A percentile compares a stretch with the other conserved stretches of the same genome.
phyloP scores from a whole-genome alignment of 2,888 invertebrate species.

The Tryphoninae sp. region DNA sequence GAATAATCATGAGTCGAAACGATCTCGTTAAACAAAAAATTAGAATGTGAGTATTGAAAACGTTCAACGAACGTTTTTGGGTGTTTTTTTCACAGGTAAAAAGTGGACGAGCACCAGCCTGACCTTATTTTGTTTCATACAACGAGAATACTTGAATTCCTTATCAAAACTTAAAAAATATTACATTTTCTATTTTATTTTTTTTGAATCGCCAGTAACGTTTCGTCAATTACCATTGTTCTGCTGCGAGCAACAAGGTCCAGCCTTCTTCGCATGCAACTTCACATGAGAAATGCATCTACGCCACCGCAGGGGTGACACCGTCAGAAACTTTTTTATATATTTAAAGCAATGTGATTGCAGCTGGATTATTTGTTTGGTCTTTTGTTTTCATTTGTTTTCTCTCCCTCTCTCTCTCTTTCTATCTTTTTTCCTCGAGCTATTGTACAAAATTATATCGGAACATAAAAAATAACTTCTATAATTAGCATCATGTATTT shows the following conservation, averaged over 20 bases:
- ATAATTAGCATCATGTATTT: neutral
- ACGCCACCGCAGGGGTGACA: neutral
- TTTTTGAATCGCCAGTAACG: slow-evolving; percentile 17
- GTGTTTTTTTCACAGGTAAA: neutral
- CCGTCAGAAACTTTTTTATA: slow-evolving; percentile 1
- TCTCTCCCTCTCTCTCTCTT: neutral
- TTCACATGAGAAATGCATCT: neutral
- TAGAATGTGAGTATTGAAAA: neutral
- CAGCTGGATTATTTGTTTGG: slow-evolving; percentile 19
- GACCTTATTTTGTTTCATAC: neutral
- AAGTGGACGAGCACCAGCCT: neutral
- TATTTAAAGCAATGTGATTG: slow-evolving; percentile 37
- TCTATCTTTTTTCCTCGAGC: neutral
- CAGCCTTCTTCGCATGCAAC: slow-evolving; percentile 4
- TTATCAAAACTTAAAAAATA: slow-evolving; percentile 18
- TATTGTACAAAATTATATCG: slow-evolving; percentile 27
- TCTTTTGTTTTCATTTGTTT: slow-evolving; percentile 3
- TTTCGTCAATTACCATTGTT: slow-evolving; percentile 19
- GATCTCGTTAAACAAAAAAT: neutral
- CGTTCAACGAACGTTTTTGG: neutral
- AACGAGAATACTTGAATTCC: slow-evolving; percentile 22
- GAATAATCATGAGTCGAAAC: neutral
- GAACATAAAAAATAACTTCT: slow-evolving; percentile 23
- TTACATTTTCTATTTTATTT: neutral
- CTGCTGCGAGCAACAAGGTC: neutral